These are phyloP conservation scores for Mobula hypostoma DNA, from an alignment of 2,113 vertebrate genomes.

Conservation along the genomic window DNA sequence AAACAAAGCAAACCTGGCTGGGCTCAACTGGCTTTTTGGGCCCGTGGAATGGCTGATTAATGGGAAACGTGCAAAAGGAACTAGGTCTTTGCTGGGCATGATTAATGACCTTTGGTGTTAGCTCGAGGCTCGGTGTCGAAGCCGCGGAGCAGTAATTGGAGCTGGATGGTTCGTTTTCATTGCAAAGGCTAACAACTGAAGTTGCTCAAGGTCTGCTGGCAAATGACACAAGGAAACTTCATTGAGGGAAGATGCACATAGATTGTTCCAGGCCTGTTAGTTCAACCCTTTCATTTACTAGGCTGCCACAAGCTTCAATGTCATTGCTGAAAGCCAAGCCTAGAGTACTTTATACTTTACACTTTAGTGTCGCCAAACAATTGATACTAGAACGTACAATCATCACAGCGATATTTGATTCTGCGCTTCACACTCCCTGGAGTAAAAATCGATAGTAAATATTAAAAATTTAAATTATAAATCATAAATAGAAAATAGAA, in stretches of 20 bases:
- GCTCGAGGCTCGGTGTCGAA: conserved; percentile 31
- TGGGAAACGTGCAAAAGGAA: conserved; percentile 59
- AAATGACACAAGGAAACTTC: background rate
- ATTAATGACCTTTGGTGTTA: conserved; percentile 63
- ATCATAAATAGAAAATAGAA: too few species aligned
- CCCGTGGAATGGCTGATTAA: conserved; percentile 70
- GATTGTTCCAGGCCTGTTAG: background rate
- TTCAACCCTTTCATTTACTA: background rate
- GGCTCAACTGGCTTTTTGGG: conserved; percentile 48
- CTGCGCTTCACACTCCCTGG: too few species aligned
- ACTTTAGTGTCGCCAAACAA: too few species aligned
- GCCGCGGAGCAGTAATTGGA: background rate
- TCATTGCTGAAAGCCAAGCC: too few species aligned
- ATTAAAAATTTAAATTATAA: too few species aligned
- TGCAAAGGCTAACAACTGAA: background rate
- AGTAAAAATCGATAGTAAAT: too few species aligned
- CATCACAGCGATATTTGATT: too few species aligned
- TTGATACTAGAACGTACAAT: too few species aligned
- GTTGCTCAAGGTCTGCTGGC: too few species aligned
- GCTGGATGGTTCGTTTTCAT: background rate
- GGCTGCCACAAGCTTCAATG: background rate
- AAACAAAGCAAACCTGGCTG: conserved; percentile 66
- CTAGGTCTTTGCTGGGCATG: conserved; percentile 58
- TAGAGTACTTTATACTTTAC: too few species aligned
- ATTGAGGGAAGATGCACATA: too few species aligned